Conservation (phyloP, 1,140 invertebrate species). For the Drosophila arizonae region DNA sequence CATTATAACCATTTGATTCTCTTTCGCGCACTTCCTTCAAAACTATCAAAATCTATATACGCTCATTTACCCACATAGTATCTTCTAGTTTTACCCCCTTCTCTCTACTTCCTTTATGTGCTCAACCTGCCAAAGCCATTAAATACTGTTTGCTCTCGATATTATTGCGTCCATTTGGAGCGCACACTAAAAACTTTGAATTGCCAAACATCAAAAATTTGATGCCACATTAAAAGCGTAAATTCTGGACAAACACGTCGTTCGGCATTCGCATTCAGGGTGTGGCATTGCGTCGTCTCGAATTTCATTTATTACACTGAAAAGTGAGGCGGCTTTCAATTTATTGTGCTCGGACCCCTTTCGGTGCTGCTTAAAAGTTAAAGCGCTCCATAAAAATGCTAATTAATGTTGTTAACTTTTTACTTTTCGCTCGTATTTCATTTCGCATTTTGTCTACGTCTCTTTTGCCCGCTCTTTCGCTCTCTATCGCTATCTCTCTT, state of each 20-base stretch:
- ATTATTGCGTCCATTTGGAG: constrained; percentile 10
- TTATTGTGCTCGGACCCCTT: constrained; percentile 13
- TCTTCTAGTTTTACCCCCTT: too few species aligned
- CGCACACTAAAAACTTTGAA: constrained; percentile 26
- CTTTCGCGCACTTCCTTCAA: too few species aligned
- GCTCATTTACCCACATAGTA: too few species aligned
- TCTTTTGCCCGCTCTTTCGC: constrained; percentile 10
- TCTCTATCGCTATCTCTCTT: constrained; percentile 2
- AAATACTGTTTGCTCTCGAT: constrained; percentile 21
- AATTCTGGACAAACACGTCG: constrained; percentile 17
- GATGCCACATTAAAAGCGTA: constrained; percentile 16
- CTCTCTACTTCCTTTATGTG: constrained; percentile 3
- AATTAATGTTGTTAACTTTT: constrained; percentile 81
- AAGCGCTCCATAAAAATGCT: constrained; percentile 79
- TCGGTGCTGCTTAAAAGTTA: constrained; percentile 36
- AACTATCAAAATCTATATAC: too few species aligned
- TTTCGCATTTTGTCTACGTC: constrained; percentile 28
- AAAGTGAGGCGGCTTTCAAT: constrained; percentile 28
- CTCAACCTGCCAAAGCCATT: constrained; percentile 3
- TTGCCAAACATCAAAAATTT: constrained; percentile 37
- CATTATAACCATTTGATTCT: too few species aligned
- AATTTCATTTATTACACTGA: constrained; percentile 21
- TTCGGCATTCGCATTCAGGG: neutral
- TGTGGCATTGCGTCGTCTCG: neutral
- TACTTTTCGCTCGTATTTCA: constrained; percentile 76